phyloP scores from a whole-genome alignment of 2,888 invertebrate species.

The Anorthoa munda region DNA sequence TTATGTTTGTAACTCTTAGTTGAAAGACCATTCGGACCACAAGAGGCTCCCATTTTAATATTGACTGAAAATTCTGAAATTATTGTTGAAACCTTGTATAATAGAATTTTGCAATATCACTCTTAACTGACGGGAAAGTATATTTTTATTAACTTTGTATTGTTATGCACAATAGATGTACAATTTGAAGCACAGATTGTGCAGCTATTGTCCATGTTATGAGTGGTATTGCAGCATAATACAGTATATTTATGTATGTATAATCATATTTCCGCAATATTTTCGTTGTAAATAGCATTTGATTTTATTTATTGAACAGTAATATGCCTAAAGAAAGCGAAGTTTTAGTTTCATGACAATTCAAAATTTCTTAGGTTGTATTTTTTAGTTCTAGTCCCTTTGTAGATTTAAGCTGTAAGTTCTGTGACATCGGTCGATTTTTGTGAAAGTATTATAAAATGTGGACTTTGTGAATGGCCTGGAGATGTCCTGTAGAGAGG shows the following conservation, averaged over 20 bases:
- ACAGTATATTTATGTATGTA: constrained; percentile 52
- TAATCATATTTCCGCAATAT: constrained; percentile 65
- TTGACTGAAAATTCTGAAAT: constrained; percentile 74
- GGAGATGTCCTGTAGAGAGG: constrained; percentile 18
- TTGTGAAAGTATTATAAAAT: constrained; percentile 67
- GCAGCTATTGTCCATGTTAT: constrained; percentile 49
- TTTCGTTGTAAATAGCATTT: constrained; percentile 75
- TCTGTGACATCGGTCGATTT: constrained; percentile 71
- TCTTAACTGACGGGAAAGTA: constrained; percentile 41
- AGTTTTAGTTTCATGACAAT: constrained; percentile 84
- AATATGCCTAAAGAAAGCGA: constrained; percentile 66
- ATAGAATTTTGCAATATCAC: constrained; percentile 61
- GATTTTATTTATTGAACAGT: constrained; percentile 74
- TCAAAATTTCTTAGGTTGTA: constrained; percentile 83
- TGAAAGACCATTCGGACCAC: constrained; percentile 64
- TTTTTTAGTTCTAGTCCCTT: constrained; percentile 89
- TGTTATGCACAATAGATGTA: constrained; percentile 49
- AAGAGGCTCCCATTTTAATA: constrained; percentile 73
- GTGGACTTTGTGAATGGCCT: constrained; percentile 43
- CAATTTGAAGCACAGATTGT: constrained; percentile 32
- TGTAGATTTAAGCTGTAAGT: constrained; percentile 78
- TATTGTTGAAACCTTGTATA: constrained; percentile 61
- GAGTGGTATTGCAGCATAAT: constrained; percentile 59
- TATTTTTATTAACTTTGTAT: constrained; percentile 60
- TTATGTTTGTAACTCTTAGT: constrained; percentile 69